Evolutionary conservation across 2,797 vertebrate species (phyloP), one percentile per base, ranked within the genome.

Genomic region (Cynopterus sphinx): DNA sequence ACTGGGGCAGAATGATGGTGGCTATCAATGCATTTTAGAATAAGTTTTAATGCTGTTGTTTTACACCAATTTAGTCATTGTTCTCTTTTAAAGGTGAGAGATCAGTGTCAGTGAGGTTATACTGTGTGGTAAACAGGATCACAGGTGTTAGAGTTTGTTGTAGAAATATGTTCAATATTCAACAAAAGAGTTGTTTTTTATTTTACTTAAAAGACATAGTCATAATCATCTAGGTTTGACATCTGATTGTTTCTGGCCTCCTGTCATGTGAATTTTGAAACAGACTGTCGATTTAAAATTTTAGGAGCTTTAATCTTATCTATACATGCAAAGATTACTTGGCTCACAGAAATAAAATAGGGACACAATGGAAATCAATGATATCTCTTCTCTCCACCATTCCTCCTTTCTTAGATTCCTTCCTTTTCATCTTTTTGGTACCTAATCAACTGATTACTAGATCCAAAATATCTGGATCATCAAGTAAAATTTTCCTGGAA

Each of bases 181-280:
- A 81, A 31, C 5, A 43, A 91, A 83, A 68, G 51, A 91, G 2
- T 31, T 71, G 31, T 49, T 85, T 26, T 63, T 41, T 73, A 16
- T 61, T 88, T 94, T 89, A 63, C 70, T 55, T 91, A 85, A 49
- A 87, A 88, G 19, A 63, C 22, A 10, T 82, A n/a, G 24, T 61
- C 22, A 17, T 84, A 46, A 75, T 88, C 78, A 67, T 19, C 0
- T 1, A 73, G 1, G 4, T 75, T 84, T 74, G 55, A 95, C 49
- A 53, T 93, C 33, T 75, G 36, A 71, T 90, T 93, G 28, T 53
- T 86, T 2, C 41, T 75, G 17, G 12, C 61, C 28, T 84, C 68
- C 16, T 91, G 51, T 39, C 28, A 31, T 24, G 31, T 70, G 24
- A 91, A 79, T 90, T 90, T 81, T 77, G 63, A 46, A 82, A 71